phyloP scores from a whole-genome alignment of 2,113 vertebrate species.

The Crotalus tigris region DNA sequence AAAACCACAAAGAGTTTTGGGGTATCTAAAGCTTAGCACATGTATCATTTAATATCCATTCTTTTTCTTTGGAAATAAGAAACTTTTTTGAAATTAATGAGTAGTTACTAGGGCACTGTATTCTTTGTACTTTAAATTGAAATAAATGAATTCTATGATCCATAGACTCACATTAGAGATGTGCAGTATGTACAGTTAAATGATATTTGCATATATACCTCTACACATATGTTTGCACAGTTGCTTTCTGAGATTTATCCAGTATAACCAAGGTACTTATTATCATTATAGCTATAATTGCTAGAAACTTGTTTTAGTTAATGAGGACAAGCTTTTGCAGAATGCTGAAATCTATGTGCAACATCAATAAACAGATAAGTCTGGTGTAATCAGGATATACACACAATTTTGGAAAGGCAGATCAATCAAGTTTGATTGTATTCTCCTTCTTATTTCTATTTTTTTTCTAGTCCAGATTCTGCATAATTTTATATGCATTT shows the following conservation, averaged over 20 bases:
- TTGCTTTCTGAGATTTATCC: not conserved
- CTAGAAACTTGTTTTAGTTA: not conserved
- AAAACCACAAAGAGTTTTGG: not conserved
- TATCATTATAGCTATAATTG: not conserved
- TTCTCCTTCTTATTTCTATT: not conserved
- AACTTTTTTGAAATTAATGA: not conserved
- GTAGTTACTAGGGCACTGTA: not conserved
- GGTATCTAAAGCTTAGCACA: not conserved
- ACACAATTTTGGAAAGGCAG: not conserved
- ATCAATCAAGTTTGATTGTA: not conserved
- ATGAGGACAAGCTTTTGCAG: not conserved
- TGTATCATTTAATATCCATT: not conserved
- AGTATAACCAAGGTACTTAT: not conserved
- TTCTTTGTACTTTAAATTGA: not conserved
- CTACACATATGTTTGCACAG: not conserved
- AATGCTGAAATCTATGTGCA: not conserved
- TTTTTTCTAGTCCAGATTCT: not conserved
- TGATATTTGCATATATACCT: not conserved
- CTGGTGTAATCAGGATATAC: not conserved
- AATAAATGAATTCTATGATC: not conserved
- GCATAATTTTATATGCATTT: not conserved
- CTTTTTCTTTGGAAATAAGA: not conserved
- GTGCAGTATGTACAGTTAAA: not conserved
- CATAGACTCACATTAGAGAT: not conserved
- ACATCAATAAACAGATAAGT: not conserved